Evolutionary conservation across 1,140 invertebrate genomes (phyloP).

Genomic region (Augochlora pura): DNA sequence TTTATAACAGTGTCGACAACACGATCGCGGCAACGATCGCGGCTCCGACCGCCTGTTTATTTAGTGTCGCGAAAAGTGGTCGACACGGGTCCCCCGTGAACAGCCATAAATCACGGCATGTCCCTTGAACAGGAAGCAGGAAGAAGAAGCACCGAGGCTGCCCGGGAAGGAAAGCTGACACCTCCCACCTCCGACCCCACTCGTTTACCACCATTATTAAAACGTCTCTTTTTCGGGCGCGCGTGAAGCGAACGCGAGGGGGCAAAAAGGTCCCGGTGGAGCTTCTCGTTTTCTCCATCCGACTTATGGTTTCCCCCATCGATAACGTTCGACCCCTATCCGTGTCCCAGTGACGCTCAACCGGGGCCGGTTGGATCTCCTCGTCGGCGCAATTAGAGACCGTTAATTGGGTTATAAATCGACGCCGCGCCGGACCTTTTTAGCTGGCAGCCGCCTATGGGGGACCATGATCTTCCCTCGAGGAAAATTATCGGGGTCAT

Average conservation of each 20-base stretch:
- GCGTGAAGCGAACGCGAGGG: constrained; percentile 26
- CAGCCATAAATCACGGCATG: constrained; percentile 22
- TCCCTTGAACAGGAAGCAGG: background rate
- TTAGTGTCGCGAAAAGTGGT: background rate
- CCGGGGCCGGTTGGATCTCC: background rate
- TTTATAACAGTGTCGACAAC: too few species aligned
- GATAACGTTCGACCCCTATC: background rate
- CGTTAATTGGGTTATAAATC: background rate
- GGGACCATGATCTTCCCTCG: too few species aligned
- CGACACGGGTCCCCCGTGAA: background rate
- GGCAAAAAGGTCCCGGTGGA: constrained; percentile 28
- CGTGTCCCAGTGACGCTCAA: background rate
- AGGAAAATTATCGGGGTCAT: too few species aligned
- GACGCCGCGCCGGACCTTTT: background rate
- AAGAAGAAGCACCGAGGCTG: constrained; percentile 8
- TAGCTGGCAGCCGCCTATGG: too few species aligned
- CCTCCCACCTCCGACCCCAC: background rate
- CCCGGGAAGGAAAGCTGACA: background rate
- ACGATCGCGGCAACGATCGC: too few species aligned
- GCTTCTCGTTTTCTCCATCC: constrained; percentile 14
- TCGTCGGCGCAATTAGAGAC: background rate
- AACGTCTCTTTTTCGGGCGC: constrained; percentile 23
- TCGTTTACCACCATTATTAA: constrained; percentile 40
- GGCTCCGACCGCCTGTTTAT: constrained; percentile 14
- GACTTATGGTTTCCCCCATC: constrained; percentile 33